Evolutionary conservation across 2,113 vertebrate genomes (phyloP).

Genomic region (Trochalopteron elliotii): DNA sequence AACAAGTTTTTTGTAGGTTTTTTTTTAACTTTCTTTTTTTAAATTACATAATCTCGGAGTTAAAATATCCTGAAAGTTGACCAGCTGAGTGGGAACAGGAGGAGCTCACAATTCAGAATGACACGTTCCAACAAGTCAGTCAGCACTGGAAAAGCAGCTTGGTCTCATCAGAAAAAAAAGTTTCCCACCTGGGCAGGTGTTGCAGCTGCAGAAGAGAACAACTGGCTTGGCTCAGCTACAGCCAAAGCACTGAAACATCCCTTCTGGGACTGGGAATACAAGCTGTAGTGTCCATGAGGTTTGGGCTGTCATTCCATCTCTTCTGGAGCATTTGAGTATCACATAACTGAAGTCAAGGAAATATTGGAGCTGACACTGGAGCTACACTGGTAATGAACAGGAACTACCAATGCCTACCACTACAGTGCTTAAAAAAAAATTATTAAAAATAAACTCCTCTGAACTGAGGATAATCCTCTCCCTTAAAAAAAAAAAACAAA

Average conservation of each 20-base stretch:
- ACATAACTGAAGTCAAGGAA: neutral
- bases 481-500: neutral
- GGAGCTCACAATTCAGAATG: neutral
- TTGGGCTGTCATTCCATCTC: neutral
- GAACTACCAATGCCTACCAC: neutral
- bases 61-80: neutral
- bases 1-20: neutral
- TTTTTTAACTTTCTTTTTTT: rapidly evolving
- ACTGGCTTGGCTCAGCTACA: neutral
- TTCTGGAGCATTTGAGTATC: neutral
- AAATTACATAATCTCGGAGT: neutral
- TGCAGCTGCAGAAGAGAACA: neutral
- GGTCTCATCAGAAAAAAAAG: neutral
- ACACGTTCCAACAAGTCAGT: neutral
- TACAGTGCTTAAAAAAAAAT: neutral
- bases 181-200: neutral
- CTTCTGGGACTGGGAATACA: neutral
- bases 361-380: neutral
- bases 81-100: neutral
- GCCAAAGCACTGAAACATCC: neutral
- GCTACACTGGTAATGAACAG: neutral
- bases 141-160: neutral
- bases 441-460: neutral
- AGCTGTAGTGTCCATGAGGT: neutral
- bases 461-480: neutral